Evolutionary conservation across 2,888 invertebrate species (phyloP).

Genomic region (Limnephilus marmoratus): DNA sequence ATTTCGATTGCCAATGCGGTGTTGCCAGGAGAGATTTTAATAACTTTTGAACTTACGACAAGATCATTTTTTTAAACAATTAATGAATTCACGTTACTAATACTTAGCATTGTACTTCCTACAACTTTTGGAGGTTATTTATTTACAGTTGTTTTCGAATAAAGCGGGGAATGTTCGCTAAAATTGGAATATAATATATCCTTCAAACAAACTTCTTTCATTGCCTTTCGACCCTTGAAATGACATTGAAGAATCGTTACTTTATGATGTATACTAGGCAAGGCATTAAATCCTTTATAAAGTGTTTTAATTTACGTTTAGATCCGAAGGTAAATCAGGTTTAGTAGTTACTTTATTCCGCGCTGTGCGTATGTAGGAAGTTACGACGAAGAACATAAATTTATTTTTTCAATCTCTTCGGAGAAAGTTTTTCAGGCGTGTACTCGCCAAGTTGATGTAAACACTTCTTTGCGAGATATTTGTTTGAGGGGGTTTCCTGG

Average conservation of each 20-base stretch:
- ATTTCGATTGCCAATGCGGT: not conserved
- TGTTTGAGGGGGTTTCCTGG: not conserved
- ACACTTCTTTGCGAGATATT: slow-evolving; percentile 33
- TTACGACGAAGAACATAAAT: slow-evolving; percentile 20
- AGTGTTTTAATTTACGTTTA: not conserved
- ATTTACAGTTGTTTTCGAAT: not conserved
- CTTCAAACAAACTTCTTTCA: not conserved
- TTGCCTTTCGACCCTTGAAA: not conserved
- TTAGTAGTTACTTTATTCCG: not conserved
- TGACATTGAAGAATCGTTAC: not conserved
- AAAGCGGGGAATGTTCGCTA: not conserved
- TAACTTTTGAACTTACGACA: not conserved
- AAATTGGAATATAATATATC: not conserved
- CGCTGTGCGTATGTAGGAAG: not conserved
- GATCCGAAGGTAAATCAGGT: not conserved
- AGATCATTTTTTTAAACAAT: too few relatives aligned
- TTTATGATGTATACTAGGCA: not conserved
- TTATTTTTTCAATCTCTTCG: slow-evolving; percentile 35
- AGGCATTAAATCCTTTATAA: not conserved
- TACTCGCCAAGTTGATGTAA: not conserved
- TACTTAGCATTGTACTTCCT: not conserved
- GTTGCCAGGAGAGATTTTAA: not conserved
- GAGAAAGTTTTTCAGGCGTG: not conserved
- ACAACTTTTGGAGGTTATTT: not conserved
- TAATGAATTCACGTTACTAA: not conserved